These are phyloP conservation scores for Muscidifurax raptorellus DNA, from an alignment of 1,140 invertebrate species.

Conservation along the genomic window DNA sequence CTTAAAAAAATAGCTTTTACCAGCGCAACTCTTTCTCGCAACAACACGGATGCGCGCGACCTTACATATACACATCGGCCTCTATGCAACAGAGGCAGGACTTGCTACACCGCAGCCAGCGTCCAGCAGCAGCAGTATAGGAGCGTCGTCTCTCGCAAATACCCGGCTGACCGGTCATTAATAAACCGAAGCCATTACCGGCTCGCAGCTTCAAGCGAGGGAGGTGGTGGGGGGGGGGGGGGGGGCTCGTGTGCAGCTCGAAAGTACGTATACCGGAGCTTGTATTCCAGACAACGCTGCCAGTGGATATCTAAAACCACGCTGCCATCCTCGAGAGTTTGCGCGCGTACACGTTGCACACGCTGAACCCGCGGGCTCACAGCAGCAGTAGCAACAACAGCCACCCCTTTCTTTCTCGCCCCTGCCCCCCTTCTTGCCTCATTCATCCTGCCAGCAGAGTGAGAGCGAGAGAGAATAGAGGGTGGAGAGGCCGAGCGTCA, in stretches of 20 bases:
- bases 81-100: no score
- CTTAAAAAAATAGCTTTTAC: no score
- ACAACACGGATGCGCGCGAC: no score
- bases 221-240: conserved; percentile 35
- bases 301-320: conserved; percentile 62
- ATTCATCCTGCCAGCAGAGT: conserved; percentile 6
- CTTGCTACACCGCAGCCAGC: background rate
- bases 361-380: background rate
- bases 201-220: conserved; percentile 43
- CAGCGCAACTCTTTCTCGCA: no score
- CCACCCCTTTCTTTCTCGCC: conserved; percentile 49
- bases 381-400: no score
- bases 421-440: conserved; percentile 15
- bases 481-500: conserved; percentile 41
- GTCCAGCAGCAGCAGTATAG: background rate
- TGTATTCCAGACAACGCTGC: background rate
- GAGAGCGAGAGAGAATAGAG: background rate
- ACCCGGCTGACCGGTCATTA: conserved; percentile 71
- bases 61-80: no score
- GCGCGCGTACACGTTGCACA: background rate
- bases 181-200: conserved; percentile 74
- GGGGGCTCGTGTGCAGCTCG: conserved; percentile 42
- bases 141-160: background rate
- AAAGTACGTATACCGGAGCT: conserved; percentile 30
- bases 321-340: conserved; percentile 67